These are phyloP conservation scores for Phrynocephalus forsythii DNA, from an alignment of 2,797 vertebrate species.

Conservation along the genomic window DNA sequence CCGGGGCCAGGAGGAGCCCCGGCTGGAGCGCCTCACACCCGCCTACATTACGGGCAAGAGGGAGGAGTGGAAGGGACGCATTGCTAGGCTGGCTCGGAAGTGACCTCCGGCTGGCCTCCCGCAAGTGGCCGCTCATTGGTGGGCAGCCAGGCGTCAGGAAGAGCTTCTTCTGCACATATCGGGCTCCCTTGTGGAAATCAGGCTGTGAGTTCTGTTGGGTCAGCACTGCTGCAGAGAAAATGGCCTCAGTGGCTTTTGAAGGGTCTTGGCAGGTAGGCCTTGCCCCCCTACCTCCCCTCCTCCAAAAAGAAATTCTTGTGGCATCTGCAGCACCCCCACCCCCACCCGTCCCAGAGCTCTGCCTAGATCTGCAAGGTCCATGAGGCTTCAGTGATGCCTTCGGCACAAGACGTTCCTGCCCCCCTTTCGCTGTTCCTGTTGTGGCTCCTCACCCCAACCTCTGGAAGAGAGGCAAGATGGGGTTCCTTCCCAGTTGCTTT, in stretches of 20 bases:
- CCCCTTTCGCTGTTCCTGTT: conserved; percentile 22
- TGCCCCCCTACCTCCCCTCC: neutral
- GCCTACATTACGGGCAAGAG: conserved; percentile 91
- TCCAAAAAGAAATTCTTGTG: neutral
- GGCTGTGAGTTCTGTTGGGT: too few relatives aligned
- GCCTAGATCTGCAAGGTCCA: neutral
- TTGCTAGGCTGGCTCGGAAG: conserved; percentile 76
- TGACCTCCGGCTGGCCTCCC: conserved; percentile 43
- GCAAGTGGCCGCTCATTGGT: too few relatives aligned
- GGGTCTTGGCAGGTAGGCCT: neutral
- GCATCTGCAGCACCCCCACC: neutral
- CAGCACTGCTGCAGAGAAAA: neutral
- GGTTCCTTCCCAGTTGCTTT: neutral
- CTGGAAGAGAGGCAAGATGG: neutral
- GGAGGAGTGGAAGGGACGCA: conserved; percentile 88
- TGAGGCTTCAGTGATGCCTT: conserved; percentile 38
- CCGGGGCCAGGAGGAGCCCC: conserved; percentile 78
- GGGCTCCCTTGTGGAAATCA: too few relatives aligned
- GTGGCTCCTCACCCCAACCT: neutral
- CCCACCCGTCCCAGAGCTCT: neutral
- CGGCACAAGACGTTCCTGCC: neutral
- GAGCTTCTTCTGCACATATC: too few relatives aligned
- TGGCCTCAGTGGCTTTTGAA: neutral
- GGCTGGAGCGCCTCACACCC: conserved; percentile 88
- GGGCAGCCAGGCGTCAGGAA: too few relatives aligned